Base-by-base conservation (phyloP, 2,797 vertebrate species). In the Melanotaenia boesemani region DNA sequence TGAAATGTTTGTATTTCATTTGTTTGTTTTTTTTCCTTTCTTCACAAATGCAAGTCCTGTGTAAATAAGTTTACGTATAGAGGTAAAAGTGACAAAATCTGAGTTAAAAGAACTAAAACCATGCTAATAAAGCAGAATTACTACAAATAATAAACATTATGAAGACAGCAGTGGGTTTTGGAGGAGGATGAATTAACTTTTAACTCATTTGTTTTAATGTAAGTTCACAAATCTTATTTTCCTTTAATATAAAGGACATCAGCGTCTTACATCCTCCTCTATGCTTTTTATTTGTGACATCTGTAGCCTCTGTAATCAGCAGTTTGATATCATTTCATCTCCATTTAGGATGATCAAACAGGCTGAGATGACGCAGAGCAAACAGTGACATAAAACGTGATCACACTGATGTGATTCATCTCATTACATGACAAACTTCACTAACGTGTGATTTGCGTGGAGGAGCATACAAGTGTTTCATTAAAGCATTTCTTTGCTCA, bases 371-470 rank as follows among this genome's bases (percentile, higher is more conserved):
- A 85, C 77, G 65, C 76, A 68, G 83, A 83, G 76, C 62, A 70
- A 74, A 83, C 86, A 86, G 91, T 83, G 79, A 90, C 89, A 84
- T 92, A 88, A 89, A 90, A 83, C 76, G 20, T 86, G 88, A 91
- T 93, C 91, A 91, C 84, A 28, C 79, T 91, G 88, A 94, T 85
- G 80, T 86, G 92, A 89, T 92, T 92, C 76, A 81, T 90, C 88
- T 94, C 85, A 71, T 94, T 94, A 93, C 70, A 67, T 75, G 50
- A 50, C 68, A 77, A 89, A 86, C 89, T 86, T 87, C 78, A 82
- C 88, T 85, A 87, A 84, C 77, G 90, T 88, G 80, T 84, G 87
- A 90, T 92, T 83, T 85, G 74, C 22, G 4, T 66, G 74, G 79
- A 83, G 46, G 55, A 84, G 81, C 74, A 78, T 81, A 89, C 82